These are phyloP conservation scores for Dorcus hopei DNA, from an alignment of 2,888 invertebrate species.

Conservation along the genomic window DNA sequence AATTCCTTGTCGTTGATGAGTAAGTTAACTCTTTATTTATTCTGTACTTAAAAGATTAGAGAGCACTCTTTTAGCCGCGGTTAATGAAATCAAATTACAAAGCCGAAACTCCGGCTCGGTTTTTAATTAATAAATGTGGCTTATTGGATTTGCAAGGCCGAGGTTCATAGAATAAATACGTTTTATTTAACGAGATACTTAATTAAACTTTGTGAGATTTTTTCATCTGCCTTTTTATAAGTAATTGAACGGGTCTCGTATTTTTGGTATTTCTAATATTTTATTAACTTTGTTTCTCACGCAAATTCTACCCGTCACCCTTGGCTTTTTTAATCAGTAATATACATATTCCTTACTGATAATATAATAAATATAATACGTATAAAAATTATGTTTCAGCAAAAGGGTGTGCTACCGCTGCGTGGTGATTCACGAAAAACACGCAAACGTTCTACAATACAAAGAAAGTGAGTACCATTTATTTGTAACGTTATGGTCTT, in stretches of 20 bases:
- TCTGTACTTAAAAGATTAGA: conserved; percentile 16
- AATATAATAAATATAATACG: conserved; percentile 3
- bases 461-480: conserved; percentile 86
- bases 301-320: not conserved
- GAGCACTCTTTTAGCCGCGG: conserved; percentile 9
- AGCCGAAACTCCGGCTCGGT: not conserved
- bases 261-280: too few relatives aligned
- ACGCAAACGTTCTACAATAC: conserved; percentile 91
- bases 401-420: conserved; percentile 86
- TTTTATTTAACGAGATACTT: not conserved
- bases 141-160: too few relatives aligned
- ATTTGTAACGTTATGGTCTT: too few relatives aligned
- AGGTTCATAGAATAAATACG: not conserved
- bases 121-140: too few relatives aligned
- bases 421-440: conserved; percentile 93
- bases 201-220: not conserved
- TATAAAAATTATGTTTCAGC: conserved; percentile 57
- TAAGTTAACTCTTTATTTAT: conserved; percentile 55
- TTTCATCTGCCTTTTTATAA: too few relatives aligned
- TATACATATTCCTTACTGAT: not conserved
- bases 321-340: not conserved
- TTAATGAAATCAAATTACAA: conserved; percentile 17
- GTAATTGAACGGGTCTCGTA: too few relatives aligned
- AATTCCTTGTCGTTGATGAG: conserved; percentile 86
- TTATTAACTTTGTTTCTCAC: too few relatives aligned